Base-by-base conservation (phyloP, 2,797 vertebrate genomes). In the Numenius phaeopus region DNA sequence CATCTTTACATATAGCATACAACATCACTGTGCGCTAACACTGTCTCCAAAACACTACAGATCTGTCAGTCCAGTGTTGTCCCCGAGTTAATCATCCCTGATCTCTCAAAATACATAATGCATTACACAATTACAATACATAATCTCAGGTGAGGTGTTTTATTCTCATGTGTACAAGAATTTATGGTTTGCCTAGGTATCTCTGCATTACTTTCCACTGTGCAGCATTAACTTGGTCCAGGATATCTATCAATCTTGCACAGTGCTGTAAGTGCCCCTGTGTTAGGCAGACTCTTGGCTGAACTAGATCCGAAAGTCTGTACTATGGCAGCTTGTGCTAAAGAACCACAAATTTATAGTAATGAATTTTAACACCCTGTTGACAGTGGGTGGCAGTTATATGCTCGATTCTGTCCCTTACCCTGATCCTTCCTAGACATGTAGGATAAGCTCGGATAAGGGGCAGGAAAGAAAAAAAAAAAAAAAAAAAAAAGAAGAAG, bases 401-500 rank as follows among this genome's bases (percentile, higher is more conserved):
- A 21, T 17, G 9, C 11, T 54, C 10, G 24, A 1, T 42, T 58
- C 18, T 47, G 29, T 9, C 61, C 30, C 4, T 40, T 44, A 82
- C 21, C 3, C 3, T 67, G 26, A 55, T 64, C 22, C 21, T 66
- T 85, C 26, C 17, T 29, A 76, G 13, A 46, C 4, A 10, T 5
- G 16, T 19, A 67, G 10, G 30, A 14, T 44, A 46, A 83, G 4
- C 8, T 39, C 14, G 47, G 12, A 24, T 49, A 24, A 49, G 47
- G 47, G 12, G 22, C 11, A 11, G 12, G 47, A 49, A 49, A 47
- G 22, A 2, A 23, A 32, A 2, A 7, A 20, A 13, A 27, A 3
- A 5, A 5, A 13, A 7, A 4, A 5, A 21, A 3, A 19, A 32
- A 5, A 21, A 27, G 5, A 0, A 4, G 47, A 47, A 47, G 47